phyloP scores from a whole-genome alignment of 2,888 invertebrate genomes.

The Linnaemya vulpina region DNA sequence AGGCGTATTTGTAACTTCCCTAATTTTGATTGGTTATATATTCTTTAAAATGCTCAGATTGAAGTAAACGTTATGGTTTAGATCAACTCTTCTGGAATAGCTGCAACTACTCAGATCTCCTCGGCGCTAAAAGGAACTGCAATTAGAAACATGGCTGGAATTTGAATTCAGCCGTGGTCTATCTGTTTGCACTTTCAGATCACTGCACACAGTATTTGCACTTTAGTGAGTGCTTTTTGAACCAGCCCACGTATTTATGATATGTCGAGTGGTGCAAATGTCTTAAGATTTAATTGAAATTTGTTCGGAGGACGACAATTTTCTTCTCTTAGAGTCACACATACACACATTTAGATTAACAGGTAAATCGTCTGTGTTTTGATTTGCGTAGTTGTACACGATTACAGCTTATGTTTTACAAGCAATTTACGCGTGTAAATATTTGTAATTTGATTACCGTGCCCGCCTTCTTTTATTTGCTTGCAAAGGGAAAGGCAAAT shows the following conservation, averaged over 20 bases:
- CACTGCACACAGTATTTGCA: too few species aligned
- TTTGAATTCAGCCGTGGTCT: too few species aligned
- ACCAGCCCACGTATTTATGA: neutral
- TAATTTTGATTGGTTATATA: too few species aligned
- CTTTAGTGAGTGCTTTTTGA: neutral
- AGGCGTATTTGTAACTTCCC: too few species aligned
- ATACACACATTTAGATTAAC: slow-evolving; percentile 52
- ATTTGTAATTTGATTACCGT: slow-evolving; percentile 61
- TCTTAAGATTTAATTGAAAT: slow-evolving; percentile 60
- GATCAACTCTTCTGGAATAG: too few species aligned
- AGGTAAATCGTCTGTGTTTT: slow-evolving; percentile 48
- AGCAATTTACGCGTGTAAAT: slow-evolving; percentile 67
- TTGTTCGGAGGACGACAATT: slow-evolving; percentile 45
- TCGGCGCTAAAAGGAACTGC: too few species aligned
- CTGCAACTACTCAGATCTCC: too few species aligned
- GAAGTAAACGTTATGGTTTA: too few species aligned
- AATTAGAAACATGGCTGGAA: too few species aligned
- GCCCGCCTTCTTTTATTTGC: slow-evolving; percentile 20
- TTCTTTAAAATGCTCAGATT: too few species aligned
- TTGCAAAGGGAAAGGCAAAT: slow-evolving; percentile 21
- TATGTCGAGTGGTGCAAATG: neutral
- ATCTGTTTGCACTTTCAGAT: too few species aligned
- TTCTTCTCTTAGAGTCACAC: slow-evolving; percentile 24
- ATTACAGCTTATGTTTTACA: slow-evolving; percentile 62
- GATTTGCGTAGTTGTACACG: slow-evolving; percentile 17